Evolutionary conservation across 2,797 vertebrate species (phyloP).

Genomic region (Crypturellus tataupa): DNA sequence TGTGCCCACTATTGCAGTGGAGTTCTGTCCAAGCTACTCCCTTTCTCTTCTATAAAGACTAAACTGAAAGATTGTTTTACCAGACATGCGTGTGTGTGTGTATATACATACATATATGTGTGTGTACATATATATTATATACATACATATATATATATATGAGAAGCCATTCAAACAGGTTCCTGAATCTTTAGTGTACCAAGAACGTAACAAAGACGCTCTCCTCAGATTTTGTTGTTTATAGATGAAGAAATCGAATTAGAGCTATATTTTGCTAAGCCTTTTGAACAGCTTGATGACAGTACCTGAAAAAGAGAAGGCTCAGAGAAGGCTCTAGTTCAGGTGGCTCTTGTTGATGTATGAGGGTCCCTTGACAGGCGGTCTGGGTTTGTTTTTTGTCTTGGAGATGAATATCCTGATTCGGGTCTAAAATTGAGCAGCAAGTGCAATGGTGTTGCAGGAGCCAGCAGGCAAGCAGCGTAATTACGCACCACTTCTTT

Average conservation of each 20-base stretch:
- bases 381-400: background rate
- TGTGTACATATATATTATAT: too few relatives aligned
- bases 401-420: background rate
- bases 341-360: background rate
- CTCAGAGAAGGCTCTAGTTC: background rate
- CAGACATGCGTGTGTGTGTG: too few relatives aligned
- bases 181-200: background rate
- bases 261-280: background rate
- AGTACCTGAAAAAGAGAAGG: background rate
- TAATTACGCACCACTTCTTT: accelerated
- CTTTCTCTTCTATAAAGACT: background rate
- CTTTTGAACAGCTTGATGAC: accelerated
- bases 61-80: background rate
- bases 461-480: background rate
- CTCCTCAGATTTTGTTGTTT: background rate
- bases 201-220: accelerated
- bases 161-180: background rate
- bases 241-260: background rate
- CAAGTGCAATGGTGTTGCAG: background rate
- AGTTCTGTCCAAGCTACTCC: accelerated
- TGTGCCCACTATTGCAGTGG: background rate
- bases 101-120: too few relatives aligned
- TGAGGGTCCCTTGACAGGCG: background rate
- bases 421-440: background rate
- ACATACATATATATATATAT: too few relatives aligned